Evolutionary conservation across 2,113 vertebrate genomes (phyloP), one percentile per base, ranked within the genome.

Genomic region (Trematocara stigmaticum): DNA sequence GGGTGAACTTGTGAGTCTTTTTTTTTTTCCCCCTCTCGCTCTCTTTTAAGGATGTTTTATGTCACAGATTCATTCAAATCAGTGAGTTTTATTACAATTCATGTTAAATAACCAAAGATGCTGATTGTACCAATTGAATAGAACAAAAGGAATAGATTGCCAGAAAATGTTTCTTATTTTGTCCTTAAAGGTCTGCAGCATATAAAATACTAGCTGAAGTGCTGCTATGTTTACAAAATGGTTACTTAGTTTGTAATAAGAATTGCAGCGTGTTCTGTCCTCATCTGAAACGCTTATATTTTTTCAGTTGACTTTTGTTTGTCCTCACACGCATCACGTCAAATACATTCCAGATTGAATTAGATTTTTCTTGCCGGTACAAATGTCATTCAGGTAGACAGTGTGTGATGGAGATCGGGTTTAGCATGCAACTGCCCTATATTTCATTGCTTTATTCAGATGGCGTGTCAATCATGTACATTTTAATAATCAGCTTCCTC

Each of bases 1-100:
- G 92, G 98, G 98, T 87, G 99, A 99, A 96, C 97, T 97, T 0
- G 98, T 99, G 89, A 98, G 98, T 98, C 3, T 20, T 38, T 66
- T 20, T 38, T 66, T 13, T 38, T 47, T 10, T 29, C 0, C 7
- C 3, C 23, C 59, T 9, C 26, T 78, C 6, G 13, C 1, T 35
- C 38, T 57, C 23, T 40, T 26, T 45, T 2, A 35, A 3, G 88
- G 29, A 13, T 6, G 35, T 64, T 49, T 80, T 23, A 6, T 51
- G 12, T 7, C 10, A 31, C n/a, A 18, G 10, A 82, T 84, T 82
- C 6, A 57, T 31, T 7, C 12, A 23, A 45, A 78, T 12, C 40
- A 69, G 12, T n/a, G 6, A 6, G 38, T 76, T 81, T 38, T 52
- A 23, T 57, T 45, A 42, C 35, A 35, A 84, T 18, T 29, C 5